phyloP scores from a whole-genome alignment of 2,113 vertebrate species.

The Elaphurus davidianus region DNA sequence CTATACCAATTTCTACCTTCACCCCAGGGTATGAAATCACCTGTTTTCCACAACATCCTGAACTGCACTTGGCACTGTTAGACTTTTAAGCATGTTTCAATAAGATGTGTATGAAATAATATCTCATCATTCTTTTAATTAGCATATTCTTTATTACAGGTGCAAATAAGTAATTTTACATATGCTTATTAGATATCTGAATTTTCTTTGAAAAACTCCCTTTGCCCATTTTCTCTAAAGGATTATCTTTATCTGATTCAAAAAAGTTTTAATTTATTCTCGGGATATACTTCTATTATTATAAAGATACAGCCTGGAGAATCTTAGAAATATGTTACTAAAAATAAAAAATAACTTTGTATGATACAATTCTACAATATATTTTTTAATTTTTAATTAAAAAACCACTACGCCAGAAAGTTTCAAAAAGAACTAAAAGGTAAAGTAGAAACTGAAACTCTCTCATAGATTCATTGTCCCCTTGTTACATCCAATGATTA shows the following conservation, averaged over 20 bases:
- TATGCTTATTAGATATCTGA: neutral
- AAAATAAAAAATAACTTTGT: neutral
- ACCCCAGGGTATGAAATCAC: neutral
- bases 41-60: neutral
- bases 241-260: neutral
- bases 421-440: neutral
- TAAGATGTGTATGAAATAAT: neutral
- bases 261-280: neutral
- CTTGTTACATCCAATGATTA: neutral
- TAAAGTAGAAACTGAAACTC: neutral
- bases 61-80: neutral
- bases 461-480: neutral
- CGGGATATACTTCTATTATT: neutral
- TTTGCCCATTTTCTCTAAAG: constrained; percentile 1
- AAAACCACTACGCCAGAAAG: neutral
- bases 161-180: neutral
- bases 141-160: neutral
- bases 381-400: neutral
- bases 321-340: neutral
- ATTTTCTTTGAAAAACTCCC: neutral
- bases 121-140: neutral
- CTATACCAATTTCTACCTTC: neutral
- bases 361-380: neutral
- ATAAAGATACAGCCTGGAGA: neutral
- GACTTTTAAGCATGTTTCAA: neutral